phyloP scores from a whole-genome alignment of 2,888 invertebrate genomes.

The Xestia xanthographa region DNA sequence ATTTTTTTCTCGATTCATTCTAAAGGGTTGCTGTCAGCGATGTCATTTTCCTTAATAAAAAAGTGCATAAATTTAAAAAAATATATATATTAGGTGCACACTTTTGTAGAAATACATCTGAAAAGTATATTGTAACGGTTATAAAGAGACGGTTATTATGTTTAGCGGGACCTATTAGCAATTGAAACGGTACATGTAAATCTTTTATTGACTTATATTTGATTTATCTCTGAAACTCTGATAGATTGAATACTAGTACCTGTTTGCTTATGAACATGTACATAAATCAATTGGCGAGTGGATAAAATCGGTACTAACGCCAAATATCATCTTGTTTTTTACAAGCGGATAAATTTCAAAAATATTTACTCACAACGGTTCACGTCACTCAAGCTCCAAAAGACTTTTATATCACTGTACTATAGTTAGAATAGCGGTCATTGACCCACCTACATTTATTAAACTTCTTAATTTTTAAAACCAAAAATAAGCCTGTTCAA shows the following conservation, averaged over 20 bases:
- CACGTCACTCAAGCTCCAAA: not conserved
- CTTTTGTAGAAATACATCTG: not conserved
- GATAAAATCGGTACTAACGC: not conserved
- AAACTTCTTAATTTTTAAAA: too few species aligned
- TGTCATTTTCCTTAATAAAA: not conserved
- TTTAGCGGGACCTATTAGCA: not conserved
- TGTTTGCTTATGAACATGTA: not conserved
- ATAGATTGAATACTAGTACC: too few species aligned
- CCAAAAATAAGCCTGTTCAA: too few species aligned
- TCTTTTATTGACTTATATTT: too few species aligned
- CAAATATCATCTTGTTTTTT: not conserved
- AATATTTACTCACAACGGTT: not conserved
- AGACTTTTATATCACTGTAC: not conserved
- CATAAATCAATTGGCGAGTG: not conserved
- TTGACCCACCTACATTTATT: too few species aligned
- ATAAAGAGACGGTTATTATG: not conserved
- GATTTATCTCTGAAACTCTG: not conserved
- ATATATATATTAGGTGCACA: not conserved
- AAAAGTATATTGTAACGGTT: not conserved
- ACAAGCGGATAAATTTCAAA: not conserved
- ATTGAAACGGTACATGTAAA: not conserved
- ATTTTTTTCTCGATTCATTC: conserved; percentile 5
- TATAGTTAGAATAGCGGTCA: too few species aligned
- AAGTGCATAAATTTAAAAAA: not conserved
- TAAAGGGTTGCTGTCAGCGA: not conserved